These are phyloP conservation scores for Penaeus monodon DNA, from an alignment of 2,888 invertebrate species.

Conservation along the genomic window DNA sequence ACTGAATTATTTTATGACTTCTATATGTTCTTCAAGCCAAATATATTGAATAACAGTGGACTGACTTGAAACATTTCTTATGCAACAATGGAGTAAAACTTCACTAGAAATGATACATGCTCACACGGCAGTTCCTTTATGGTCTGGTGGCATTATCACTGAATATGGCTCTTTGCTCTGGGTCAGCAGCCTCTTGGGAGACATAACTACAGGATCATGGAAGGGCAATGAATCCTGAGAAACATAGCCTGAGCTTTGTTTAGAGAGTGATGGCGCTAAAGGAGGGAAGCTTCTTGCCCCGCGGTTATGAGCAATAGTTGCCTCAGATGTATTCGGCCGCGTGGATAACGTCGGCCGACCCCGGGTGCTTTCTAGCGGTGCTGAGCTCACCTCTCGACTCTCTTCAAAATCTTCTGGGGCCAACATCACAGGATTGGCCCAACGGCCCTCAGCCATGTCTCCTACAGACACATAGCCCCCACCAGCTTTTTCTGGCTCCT, in stretches of 20 bases:
- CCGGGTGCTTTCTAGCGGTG: slow-evolving; percentile 47
- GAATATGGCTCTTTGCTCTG: slow-evolving; percentile 54
- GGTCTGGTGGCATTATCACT: slow-evolving; percentile 49
- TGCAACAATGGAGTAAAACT: slow-evolving; percentile 1
- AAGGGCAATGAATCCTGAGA: slow-evolving; percentile 60
- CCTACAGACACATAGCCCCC: slow-evolving; percentile 47
- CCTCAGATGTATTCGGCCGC: slow-evolving; percentile 57
- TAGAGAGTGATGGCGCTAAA: slow-evolving; percentile 56
- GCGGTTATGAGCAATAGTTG: slow-evolving; percentile 37
- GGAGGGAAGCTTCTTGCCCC: slow-evolving; percentile 33
- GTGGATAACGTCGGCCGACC: slow-evolving; percentile 34
- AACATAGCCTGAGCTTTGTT: slow-evolving; percentile 64
- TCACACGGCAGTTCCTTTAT: slow-evolving; percentile 54
- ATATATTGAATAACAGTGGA: no score
- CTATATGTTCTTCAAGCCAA: no score
- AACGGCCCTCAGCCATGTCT: slow-evolving; percentile 28
- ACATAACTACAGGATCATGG: slow-evolving; percentile 62
- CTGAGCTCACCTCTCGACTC: slow-evolving; percentile 44
- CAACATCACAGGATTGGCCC: slow-evolving; percentile 49
- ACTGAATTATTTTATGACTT: background rate
- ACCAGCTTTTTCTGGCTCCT: slow-evolving; percentile 28
- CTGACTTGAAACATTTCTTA: no score
- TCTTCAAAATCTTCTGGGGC: slow-evolving; percentile 22
- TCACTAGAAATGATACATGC: slow-evolving; percentile 1
- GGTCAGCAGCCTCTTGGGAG: slow-evolving; percentile 61